These are phyloP conservation scores for Eubasilissa splendida DNA, from an alignment of 2,888 invertebrate genomes.

Conservation along the genomic window DNA sequence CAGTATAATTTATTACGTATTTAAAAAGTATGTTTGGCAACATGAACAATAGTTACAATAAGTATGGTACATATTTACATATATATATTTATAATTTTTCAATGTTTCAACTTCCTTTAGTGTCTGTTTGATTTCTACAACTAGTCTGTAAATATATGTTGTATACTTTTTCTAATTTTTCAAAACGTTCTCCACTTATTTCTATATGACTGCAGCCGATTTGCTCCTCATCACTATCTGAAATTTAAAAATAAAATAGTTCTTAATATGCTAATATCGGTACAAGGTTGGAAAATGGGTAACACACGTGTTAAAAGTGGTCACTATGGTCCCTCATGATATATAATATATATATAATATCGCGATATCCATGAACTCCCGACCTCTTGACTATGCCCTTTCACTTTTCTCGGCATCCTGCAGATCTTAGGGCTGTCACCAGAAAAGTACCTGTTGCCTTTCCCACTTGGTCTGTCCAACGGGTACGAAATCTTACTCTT, in stretches of 20 bases:
- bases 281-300: no score
- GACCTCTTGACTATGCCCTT: no score
- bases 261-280: not conserved
- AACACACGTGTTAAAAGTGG: no score
- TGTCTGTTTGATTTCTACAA: slow-evolving; percentile 20
- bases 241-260: slow-evolving; percentile 22
- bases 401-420: no score
- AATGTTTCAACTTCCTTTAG: slow-evolving; percentile 37
- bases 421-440: no score
- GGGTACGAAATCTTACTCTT: no score
- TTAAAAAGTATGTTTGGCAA: slow-evolving; percentile 13
- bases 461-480: no score
- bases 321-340: no score
- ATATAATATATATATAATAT: no score
- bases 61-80: slow-evolving; percentile 17
- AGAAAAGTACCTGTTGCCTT: no score
- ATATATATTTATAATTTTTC: slow-evolving; percentile 19
- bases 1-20: no score
- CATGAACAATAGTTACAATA: slow-evolving; percentile 14
- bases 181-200: slow-evolving; percentile 44
- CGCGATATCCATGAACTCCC: no score
- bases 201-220: slow-evolving; percentile 37
- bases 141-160: slow-evolving; percentile 47
- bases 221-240: slow-evolving; percentile 54
- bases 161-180: slow-evolving; percentile 48